Evolutionary conservation across 92 coral and sea anemone genomes (phyloP).

Genomic region (Epizoanthus stellaris): DNA sequence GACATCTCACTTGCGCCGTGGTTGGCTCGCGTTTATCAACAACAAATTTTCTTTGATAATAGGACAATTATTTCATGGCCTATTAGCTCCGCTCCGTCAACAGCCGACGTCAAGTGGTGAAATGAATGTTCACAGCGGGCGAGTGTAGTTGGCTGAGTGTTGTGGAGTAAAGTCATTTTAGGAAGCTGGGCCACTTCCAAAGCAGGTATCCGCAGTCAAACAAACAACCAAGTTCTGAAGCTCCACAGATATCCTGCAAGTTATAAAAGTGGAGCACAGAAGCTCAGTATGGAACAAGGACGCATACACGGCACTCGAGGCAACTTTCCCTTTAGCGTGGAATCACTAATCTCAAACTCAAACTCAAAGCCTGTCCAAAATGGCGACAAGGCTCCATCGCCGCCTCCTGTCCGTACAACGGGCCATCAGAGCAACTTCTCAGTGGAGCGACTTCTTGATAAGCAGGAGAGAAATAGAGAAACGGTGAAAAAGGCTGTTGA

Average conservation of each 20-base stretch:
- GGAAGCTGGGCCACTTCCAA: conserved; percentile 20
- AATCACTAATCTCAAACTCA: conserved; percentile 79
- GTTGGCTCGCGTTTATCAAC: conserved; percentile 99
- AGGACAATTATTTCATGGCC: conserved; percentile 99
- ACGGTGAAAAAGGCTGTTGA: conserved; percentile 47
- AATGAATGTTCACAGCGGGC: conserved; percentile 98
- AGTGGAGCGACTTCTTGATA: conserved; percentile 93
- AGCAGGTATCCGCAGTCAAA: conserved; percentile 25
- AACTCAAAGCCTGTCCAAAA: conserved; percentile 66
- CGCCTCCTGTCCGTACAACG: conserved; percentile 62
- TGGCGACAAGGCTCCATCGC: conserved; percentile 61
- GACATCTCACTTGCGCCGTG: conserved; percentile 91
- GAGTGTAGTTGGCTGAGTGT: conserved; percentile 44
- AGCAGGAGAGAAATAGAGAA: conserved; percentile 75
- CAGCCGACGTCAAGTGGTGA: conserved; percentile 96
- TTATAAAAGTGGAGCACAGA: background rate
- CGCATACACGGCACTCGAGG: conserved; percentile 38
- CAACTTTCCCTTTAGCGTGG: conserved; percentile 90
- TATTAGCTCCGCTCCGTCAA: conserved; percentile 98
- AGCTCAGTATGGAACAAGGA: conserved; percentile 15
- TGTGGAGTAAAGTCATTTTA: conserved; percentile 41
- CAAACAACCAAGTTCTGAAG: conserved; percentile 11
- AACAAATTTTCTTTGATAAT: conserved; percentile 99
- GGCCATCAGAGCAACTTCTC: conserved; percentile 90
- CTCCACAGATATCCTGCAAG: background rate